Conservation (phyloP, 2,113 vertebrate genomes). For the Apistogramma diplotaenia region DNA sequence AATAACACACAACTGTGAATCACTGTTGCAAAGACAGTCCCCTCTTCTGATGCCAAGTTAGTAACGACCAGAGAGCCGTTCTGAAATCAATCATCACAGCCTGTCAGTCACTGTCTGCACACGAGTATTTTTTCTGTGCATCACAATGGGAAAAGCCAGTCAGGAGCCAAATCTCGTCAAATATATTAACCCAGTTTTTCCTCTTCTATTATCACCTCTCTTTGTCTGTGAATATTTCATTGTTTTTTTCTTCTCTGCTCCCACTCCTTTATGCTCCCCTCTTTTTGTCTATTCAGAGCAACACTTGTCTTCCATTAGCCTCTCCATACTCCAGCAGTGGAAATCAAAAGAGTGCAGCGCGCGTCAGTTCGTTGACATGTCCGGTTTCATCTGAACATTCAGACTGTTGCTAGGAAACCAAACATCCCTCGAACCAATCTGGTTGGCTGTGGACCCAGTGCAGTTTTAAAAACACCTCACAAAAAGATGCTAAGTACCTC, state of each 20-base stretch:
- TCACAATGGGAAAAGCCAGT: not conserved
- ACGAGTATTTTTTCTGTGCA: not conserved
- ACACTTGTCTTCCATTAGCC: slow-evolving; percentile 42
- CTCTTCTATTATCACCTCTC: not conserved
- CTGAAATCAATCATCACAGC: not conserved
- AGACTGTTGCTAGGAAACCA: slow-evolving; percentile 47
- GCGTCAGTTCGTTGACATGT: not conserved
- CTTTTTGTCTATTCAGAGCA: not conserved
- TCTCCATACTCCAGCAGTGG: not conserved
- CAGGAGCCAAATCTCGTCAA: not conserved
- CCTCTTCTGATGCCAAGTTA: not conserved
- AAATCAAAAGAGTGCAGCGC: not conserved
- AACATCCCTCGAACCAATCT: not conserved
- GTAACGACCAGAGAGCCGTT: not conserved
- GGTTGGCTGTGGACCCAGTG: not conserved
- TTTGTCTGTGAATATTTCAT: not conserved
- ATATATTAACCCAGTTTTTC: not conserved
- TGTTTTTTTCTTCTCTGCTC: not conserved
- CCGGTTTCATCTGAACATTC: not conserved
- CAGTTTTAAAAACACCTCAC: not conserved
- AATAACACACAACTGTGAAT: not conserved
- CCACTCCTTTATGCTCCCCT: not conserved
- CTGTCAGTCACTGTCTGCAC: not conserved
- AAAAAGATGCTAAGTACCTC: not conserved
- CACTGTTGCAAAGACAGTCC: not conserved